Conservation (phyloP, 2,888 invertebrate genomes). For the Ectemnius cavifrons region DNA sequence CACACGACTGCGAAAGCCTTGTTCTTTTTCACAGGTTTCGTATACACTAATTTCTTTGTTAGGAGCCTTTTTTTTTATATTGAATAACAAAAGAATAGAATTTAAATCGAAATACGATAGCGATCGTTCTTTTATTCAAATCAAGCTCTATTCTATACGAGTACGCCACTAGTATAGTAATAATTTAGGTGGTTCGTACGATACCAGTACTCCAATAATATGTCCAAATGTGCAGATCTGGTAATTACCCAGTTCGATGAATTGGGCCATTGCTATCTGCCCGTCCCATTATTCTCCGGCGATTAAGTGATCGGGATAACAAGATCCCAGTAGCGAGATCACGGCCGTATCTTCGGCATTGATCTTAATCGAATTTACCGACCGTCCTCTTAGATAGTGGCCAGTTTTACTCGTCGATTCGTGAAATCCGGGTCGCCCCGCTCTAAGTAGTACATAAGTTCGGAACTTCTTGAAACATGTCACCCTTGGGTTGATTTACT, state of each 20-base stretch:
- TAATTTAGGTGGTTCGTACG: too few species aligned
- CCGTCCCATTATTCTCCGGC: not conserved
- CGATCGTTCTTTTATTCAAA: not conserved
- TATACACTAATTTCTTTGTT: not conserved
- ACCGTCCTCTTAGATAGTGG: not conserved
- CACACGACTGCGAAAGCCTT: not conserved
- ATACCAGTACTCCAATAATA: not conserved
- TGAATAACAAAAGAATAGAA: not conserved
- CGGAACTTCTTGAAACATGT: not conserved
- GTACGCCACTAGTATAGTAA: not conserved
- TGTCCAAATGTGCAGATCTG: not conserved
- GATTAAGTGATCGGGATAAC: slow-evolving; percentile 9
- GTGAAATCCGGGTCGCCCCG: slow-evolving; percentile 3
- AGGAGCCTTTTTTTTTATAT: not conserved
- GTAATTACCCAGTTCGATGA: slow-evolving; percentile 4
- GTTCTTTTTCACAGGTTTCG: not conserved
- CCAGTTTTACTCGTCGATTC: slow-evolving; percentile 5
- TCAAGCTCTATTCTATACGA: not conserved
- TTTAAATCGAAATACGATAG: not conserved
- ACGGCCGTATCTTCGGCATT: slow-evolving; percentile 3
- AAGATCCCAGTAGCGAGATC: not conserved
- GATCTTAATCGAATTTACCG: slow-evolving; percentile 6
- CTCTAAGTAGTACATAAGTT: not conserved
- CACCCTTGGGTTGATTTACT: not conserved
- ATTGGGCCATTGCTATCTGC: not conserved